These are phyloP conservation scores for Axis porcinus DNA, from an alignment of 2,113 vertebrate species.

Conservation along the genomic window DNA sequence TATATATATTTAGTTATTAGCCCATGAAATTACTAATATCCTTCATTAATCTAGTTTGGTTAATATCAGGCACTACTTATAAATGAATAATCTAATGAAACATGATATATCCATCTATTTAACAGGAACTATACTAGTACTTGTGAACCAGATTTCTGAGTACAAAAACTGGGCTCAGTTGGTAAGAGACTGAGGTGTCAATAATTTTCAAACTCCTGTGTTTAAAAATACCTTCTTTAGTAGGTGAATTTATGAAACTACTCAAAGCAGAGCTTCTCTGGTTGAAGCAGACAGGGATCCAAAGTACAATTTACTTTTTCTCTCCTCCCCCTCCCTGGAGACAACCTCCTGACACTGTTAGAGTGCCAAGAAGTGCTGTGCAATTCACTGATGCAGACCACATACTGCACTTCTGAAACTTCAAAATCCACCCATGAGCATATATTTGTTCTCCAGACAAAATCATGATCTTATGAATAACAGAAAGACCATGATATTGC, in stretches of 20 bases:
- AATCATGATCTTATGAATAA: neutral
- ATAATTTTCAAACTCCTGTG: neutral
- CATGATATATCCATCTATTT: neutral
- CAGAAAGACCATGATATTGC: neutral
- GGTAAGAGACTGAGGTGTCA: neutral
- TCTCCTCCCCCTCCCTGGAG: neutral
- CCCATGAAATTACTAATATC: constrained; percentile 41
- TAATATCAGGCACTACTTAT: constrained; percentile 15
- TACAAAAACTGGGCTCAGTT: neutral
- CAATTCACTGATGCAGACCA: neutral
- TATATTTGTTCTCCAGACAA: neutral
- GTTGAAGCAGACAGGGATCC: neutral
- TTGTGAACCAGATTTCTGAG: neutral
- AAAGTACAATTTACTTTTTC: neutral
- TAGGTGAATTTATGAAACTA: neutral
- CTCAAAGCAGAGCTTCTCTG: neutral
- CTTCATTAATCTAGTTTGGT: constrained; percentile 57
- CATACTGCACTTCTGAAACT: neutral
- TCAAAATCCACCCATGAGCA: neutral
- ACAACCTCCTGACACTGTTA: neutral
- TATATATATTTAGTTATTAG: constrained; percentile 28
- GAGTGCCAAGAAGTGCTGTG: neutral
- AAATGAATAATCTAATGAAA: constrained; percentile 39
- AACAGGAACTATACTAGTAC: constrained; percentile 11
- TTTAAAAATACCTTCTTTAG: constrained; percentile 8